Evolutionary conservation across 2,797 vertebrate species (phyloP).

Genomic region (Valencia hispanica): DNA sequence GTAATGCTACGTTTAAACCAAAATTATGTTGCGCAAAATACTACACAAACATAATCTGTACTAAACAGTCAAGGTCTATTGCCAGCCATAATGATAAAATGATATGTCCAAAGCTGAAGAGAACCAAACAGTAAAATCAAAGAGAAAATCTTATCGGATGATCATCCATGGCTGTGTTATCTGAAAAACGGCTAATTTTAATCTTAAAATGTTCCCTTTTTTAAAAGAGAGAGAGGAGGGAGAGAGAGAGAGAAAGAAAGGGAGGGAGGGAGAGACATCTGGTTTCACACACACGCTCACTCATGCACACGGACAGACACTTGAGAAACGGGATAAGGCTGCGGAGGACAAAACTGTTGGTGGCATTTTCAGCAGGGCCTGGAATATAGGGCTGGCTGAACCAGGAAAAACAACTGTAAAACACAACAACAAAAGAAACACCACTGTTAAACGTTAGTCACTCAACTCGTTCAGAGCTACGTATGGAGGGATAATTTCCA

Average conservation of each 20-base stretch:
- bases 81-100: constrained; percentile 88
- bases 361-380: constrained; percentile 99
- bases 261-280: constrained; percentile 79
- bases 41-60: constrained; percentile 49
- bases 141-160: constrained; percentile 63
- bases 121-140: constrained; percentile 62
- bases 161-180: constrained; percentile 79
- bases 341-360: constrained; percentile 99
- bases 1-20: constrained; percentile 50
- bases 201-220: constrained; percentile 81
- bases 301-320: constrained; percentile 90
- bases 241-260: constrained; percentile 74
- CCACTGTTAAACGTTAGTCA: constrained; percentile 99
- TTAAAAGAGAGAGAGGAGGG: constrained; percentile 69
- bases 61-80: constrained; percentile 48
- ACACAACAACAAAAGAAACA: constrained; percentile 99
- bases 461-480: constrained; percentile 88
- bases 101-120: constrained; percentile 85
- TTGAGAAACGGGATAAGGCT: constrained; percentile 99
- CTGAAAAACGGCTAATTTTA: constrained; percentile 76
- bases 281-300: constrained; percentile 81
- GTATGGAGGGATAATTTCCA: constrained; percentile 82
- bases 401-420: constrained; percentile 99
- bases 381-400: constrained; percentile 99
- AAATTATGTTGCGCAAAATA: constrained; percentile 39